Evolutionary conservation across 2,888 invertebrate genomes (phyloP).

Genomic region (Ceraclea dissimilis): DNA sequence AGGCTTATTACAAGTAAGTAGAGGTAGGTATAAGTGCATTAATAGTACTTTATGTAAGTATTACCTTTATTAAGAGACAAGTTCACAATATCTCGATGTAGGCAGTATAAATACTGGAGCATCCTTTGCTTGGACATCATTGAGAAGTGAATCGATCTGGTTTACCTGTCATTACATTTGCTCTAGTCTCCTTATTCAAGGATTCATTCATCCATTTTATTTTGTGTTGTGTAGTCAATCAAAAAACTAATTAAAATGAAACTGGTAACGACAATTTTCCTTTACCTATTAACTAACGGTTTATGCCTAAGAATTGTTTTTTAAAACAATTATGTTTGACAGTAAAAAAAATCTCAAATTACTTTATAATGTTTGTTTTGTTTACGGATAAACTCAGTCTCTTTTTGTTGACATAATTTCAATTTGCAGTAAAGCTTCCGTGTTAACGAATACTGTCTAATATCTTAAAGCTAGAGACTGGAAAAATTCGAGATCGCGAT

Average conservation of each 20-base stretch:
- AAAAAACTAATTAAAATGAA: conserved; percentile 26
- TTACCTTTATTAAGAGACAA: conserved; percentile 23
- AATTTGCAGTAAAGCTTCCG: too few relatives aligned
- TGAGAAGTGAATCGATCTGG: conserved; percentile 23
- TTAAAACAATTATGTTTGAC: background rate
- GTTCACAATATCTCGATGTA: conserved; percentile 23
- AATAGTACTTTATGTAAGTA: conserved; percentile 21
- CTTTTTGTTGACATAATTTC: too few relatives aligned
- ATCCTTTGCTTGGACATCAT: conserved; percentile 24
- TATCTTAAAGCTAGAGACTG: too few relatives aligned
- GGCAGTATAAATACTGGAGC: conserved; percentile 27
- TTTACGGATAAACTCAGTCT: too few relatives aligned
- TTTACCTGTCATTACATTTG: conserved; percentile 20
- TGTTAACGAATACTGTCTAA: too few relatives aligned
- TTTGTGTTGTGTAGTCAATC: conserved; percentile 14
- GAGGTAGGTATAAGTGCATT: conserved; percentile 13
- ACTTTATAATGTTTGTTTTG: too few relatives aligned
- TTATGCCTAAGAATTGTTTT: background rate
- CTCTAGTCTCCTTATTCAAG: conserved; percentile 3
- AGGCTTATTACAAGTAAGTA: conserved; percentile 1
- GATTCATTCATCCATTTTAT: background rate
- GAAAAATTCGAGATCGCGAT: too few relatives aligned
- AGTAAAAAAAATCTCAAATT: background rate
- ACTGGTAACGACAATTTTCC: conserved; percentile 26
- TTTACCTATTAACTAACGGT: background rate